Conservation (phyloP, 2,888 invertebrate species). For the Aethes cnicana region DNA sequence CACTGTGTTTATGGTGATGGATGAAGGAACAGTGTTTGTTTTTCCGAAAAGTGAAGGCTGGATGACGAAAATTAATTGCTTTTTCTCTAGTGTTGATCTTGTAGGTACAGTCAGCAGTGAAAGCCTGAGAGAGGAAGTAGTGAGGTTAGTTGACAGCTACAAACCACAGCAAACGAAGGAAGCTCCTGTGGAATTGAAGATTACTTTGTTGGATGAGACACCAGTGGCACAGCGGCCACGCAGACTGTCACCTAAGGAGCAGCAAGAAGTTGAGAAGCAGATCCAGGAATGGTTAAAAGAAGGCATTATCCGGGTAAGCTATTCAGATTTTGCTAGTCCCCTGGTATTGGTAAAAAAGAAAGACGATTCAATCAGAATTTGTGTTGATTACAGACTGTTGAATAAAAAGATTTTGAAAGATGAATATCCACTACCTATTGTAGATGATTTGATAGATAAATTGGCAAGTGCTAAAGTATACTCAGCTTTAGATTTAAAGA, state of each 20-base stretch:
- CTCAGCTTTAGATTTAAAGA: conserved; percentile 23
- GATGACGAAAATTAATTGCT: too few species aligned
- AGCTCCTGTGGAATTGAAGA: not conserved
- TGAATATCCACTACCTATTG: not conserved
- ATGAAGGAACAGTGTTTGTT: too few species aligned
- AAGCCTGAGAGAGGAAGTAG: too few species aligned
- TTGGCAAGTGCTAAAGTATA: conserved; percentile 8
- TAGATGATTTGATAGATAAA: conserved; percentile 26
- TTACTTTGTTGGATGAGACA: not conserved
- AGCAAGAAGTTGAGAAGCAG: not conserved
- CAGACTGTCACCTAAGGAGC: not conserved
- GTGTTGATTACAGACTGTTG: not conserved
- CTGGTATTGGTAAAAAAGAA: not conserved
- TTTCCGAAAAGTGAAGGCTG: too few species aligned
- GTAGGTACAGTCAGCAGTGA: too few species aligned
- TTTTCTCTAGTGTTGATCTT: too few species aligned
- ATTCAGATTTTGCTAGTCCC: not conserved
- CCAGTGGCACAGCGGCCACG: not conserved
- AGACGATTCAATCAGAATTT: not conserved
- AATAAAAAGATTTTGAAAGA: not conserved
- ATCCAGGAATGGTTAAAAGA: not conserved
- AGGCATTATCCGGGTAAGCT: not conserved
- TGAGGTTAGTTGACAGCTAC: too few species aligned
- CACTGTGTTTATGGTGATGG: too few species aligned
- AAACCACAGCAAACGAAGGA: too few species aligned